Evolutionary conservation across 2,113 vertebrate species (phyloP).

Genomic region (Athene noctua): DNA sequence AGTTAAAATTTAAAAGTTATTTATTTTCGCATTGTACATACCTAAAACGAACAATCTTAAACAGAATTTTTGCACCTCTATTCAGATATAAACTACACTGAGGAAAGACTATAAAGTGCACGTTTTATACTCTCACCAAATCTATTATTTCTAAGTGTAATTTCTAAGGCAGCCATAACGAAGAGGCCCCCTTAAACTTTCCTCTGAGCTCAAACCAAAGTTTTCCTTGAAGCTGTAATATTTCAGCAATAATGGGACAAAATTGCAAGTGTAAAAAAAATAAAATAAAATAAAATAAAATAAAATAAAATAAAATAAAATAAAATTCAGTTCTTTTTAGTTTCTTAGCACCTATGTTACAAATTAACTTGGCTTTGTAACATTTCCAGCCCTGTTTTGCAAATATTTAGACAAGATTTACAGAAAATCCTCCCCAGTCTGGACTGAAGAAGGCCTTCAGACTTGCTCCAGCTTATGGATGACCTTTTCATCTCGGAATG

Average conservation of each 20-base stretch:
- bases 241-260: neutral
- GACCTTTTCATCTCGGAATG: neutral
- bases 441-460: neutral
- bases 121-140: neutral
- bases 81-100: neutral
- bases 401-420: neutral
- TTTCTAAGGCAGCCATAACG: neutral
- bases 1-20: neutral
- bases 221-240: neutral
- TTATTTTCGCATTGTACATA: neutral
- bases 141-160: neutral
- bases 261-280: neutral
- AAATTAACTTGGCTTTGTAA: neutral
- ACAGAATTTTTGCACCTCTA: neutral
- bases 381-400: neutral
- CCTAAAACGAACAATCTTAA: neutral
- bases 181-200: neutral
- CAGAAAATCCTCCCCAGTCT: fast-evolving
- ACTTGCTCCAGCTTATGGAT: neutral
- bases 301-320: too few relatives aligned
- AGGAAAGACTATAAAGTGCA: neutral
- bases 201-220: neutral
- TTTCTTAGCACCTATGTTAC: neutral
- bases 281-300: too few relatives aligned
- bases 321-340: too few relatives aligned